phyloP scores from a whole-genome alignment of 1,140 invertebrate genomes.

The Scaptomyza pallida region DNA sequence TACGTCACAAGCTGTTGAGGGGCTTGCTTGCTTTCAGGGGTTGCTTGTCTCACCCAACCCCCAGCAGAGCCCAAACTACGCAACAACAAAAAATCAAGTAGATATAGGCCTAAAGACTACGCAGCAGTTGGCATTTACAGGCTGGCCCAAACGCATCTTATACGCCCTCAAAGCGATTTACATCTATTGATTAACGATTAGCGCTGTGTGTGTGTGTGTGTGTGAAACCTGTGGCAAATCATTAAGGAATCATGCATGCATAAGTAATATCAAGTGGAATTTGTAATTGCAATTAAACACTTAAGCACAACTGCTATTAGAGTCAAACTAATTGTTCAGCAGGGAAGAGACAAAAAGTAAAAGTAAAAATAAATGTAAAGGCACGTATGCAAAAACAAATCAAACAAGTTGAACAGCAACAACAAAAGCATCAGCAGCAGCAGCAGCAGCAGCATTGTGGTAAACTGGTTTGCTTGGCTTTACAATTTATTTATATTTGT shows the following conservation, averaged over 20 bases:
- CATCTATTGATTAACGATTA: slow-evolving; percentile 13
- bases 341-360: not conserved
- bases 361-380: slow-evolving; percentile 15
- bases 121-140: slow-evolving; percentile 22
- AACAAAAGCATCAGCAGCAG: slow-evolving; percentile 2
- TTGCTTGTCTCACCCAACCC: not conserved
- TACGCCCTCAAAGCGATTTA: slow-evolving; percentile 9
- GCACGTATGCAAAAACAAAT: not conserved
- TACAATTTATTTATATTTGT: slow-evolving; percentile 26
- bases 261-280: slow-evolving; percentile 6
- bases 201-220: not conserved
- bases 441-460: slow-evolving; percentile 6
- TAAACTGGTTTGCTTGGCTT: slow-evolving; percentile 36
- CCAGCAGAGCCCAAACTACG: not conserved
- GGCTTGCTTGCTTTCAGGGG: not conserved
- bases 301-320: not conserved
- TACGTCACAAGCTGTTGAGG: not conserved
- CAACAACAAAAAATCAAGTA: not conserved
- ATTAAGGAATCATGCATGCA: slow-evolving; percentile 1
- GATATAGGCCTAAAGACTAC: not conserved
- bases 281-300: slow-evolving; percentile 3
- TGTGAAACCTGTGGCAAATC: slow-evolving; percentile 20
- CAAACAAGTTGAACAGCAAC: slow-evolving; percentile 12
- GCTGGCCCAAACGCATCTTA: slow-evolving; percentile 1
- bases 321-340: too few relatives aligned